Evolutionary conservation across 23 tunicate genomes (phyloP).

Genomic region (Trididemnum miniatum): DNA sequence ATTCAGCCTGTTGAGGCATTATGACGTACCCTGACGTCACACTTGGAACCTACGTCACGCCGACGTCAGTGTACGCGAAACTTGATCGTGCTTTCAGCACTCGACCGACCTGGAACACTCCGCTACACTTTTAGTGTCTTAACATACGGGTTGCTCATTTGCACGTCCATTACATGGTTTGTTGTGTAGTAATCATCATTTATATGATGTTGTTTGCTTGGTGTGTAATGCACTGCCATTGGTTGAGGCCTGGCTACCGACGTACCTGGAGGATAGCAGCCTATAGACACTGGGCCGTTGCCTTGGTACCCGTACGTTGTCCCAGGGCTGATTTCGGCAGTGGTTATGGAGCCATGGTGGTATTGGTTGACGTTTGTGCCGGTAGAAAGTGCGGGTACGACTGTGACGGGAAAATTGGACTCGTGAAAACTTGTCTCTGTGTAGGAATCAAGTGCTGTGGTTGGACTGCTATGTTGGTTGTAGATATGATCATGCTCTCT

Average conservation of each 20-base stretch:
- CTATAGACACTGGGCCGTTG: not conserved
- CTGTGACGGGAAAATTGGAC: not conserved
- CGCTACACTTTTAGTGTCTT: too few relatives aligned
- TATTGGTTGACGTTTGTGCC: conserved; percentile 49
- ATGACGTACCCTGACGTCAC: too few relatives aligned
- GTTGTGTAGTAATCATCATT: not conserved
- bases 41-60: too few relatives aligned
- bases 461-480: conserved; percentile 30
- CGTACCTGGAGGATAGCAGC: conserved; percentile 4
- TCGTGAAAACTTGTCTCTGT: conserved; percentile 26
- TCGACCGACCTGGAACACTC: too few relatives aligned
- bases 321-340: conserved; percentile 12
- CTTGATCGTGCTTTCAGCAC: too few relatives aligned
- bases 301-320: not conserved
- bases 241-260: conserved; percentile 26
- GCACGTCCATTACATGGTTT: not conserved
- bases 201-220: conserved; percentile 6
- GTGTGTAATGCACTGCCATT: conserved; percentile 27
- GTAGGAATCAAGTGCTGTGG: not conserved
- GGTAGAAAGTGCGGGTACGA: conserved; percentile 36
- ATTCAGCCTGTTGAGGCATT: too few relatives aligned
- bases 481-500: conserved; percentile 43
- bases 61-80: too few relatives aligned
- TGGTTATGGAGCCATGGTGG: conserved; percentile 43
- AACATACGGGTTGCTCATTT: not conserved